A percentile compares a stretch with the other conserved stretches of the same genome.
Evolutionary conservation across 2,888 invertebrate species (phyloP).

Genomic region (Rhimphoctona megacephalus): DNA sequence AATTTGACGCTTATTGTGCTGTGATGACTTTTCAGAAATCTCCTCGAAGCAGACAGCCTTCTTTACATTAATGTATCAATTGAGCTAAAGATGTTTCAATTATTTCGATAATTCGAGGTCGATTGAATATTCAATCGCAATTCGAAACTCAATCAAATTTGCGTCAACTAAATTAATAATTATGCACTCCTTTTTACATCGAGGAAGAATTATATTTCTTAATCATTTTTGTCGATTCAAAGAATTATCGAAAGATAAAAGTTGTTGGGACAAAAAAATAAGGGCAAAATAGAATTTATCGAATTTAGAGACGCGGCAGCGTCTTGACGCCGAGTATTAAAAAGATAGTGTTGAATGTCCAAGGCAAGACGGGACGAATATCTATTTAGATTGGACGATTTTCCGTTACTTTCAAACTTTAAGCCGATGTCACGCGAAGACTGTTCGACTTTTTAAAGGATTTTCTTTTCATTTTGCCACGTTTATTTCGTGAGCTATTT

Average conservation of each 20-base stretch:
- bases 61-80: slow-evolving; percentile 17
- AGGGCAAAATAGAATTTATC: neutral
- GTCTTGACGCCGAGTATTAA: no score
- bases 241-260: neutral
- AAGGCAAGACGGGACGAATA: no score
- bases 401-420: no score
- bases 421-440: no score
- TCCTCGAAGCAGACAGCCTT: slow-evolving; percentile 29
- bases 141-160: no score
- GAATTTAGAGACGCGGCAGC: no score
- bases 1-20: neutral
- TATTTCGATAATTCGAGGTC: neutral
- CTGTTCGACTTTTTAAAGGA: neutral
- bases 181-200: neutral
- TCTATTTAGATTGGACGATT: no score
- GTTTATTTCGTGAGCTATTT: slow-evolving; percentile 8
- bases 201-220: neutral
- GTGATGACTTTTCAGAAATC: neutral
- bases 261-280: no score
- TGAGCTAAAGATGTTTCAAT: neutral
- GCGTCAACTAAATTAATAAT: no score
- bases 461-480: neutral
- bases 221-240: neutral
- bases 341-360: no score
- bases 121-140: neutral